Evolutionary conservation across 2,888 invertebrate species (phyloP), one percentile per base, ranked within the genome.

Genomic region (Slavum lentiscoides): DNA sequence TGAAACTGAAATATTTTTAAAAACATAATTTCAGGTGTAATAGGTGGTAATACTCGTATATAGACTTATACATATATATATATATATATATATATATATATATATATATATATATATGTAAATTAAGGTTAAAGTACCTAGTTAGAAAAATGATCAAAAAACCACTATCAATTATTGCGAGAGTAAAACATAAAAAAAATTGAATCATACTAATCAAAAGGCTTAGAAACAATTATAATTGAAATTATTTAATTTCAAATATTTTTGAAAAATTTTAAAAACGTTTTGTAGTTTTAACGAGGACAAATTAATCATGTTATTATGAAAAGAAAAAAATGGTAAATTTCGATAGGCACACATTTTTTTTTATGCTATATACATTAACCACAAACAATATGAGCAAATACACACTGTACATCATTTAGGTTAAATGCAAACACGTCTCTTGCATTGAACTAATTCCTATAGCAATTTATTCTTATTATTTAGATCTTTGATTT

Each of bases 401-500:
- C 9, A 64, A 55, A 66, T 3, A 39, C 13, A 21, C 9, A 64
- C 23, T 53, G 9, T 19, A 75, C 19, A 9, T n/a, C 19, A 74
- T 67, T 75, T 75, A 67, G 74, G 58, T 75, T 75, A 75, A 66
- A 75, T 58, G 23, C 15, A 67, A 66, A 58, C 66, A 58, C 9
- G 19, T 67, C 39, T 55, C 8, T 53, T 19, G 37, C 9, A 66
- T 4, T 58, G 39, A 58, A 39, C 58, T 53, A 53, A 74, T 74
- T 74, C 17, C 9, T 74, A 37, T 21, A 9, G 66, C 66, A 66
- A 58, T 66, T 21, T 66, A 66, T 66, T 74, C 21, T 21, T 37
- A 4, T 30, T 58, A 43, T 74, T 53, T 53, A 59, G 17, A 73
- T 74, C 49, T 62, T 30, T 62, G 61, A 73, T 73, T 62, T 64